phyloP scores from a whole-genome alignment of 2,113 vertebrate genomes.

The Oreochromis niloticus region DNA sequence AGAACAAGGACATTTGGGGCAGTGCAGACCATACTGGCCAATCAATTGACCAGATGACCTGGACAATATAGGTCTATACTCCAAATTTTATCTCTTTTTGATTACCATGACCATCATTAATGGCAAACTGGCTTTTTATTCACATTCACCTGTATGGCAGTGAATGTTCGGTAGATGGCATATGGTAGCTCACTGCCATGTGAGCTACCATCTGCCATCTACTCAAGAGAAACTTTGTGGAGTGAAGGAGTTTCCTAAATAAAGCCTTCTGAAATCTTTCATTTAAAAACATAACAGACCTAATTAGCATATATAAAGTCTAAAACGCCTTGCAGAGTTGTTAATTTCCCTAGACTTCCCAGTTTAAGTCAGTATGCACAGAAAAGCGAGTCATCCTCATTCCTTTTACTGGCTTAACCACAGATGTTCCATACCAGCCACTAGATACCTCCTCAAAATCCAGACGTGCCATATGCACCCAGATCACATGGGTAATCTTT shows the following conservation, averaged over 20 bases:
- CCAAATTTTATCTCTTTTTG: background rate
- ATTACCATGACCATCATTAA: background rate
- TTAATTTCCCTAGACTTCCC: background rate
- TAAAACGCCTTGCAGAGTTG: background rate
- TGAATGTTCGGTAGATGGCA: background rate
- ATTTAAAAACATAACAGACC: background rate
- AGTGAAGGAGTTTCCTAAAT: background rate
- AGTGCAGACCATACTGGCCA: background rate
- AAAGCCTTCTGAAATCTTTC: background rate
- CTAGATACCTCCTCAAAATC: background rate
- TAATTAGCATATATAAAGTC: background rate
- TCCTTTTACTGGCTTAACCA: background rate
- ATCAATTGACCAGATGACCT: background rate
- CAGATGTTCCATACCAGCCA: background rate
- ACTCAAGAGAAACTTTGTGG: background rate
- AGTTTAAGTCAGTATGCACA: background rate
- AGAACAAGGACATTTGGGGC: background rate
- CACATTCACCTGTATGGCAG: background rate
- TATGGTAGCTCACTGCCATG: background rate
- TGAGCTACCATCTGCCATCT: background rate
- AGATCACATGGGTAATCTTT: slow-evolving; percentile 23
- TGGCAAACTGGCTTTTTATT: background rate
- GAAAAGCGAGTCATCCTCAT: background rate
- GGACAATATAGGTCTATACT: background rate
- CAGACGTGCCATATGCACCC: background rate